These are phyloP conservation scores for Lycocorax pyrrhopterus DNA, from an alignment of 2,113 vertebrate species.

Conservation along the genomic window DNA sequence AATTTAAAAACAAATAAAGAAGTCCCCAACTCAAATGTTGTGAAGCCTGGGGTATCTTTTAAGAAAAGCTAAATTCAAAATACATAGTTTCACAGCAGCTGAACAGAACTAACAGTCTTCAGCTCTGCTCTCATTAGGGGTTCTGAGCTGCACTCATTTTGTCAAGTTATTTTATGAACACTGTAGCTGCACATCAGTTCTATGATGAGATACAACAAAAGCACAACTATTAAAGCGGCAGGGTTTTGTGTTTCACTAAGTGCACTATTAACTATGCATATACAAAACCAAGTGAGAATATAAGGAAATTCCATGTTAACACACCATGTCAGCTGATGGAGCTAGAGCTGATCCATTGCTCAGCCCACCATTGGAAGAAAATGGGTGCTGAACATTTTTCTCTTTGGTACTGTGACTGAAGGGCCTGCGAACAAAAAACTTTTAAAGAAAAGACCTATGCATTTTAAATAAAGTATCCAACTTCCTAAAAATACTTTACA, in stretches of 20 bases:
- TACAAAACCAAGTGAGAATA: background rate
- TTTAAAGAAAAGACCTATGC: background rate
- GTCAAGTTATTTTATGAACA: background rate
- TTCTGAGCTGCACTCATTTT: background rate
- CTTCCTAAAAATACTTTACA: background rate
- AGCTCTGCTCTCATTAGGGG: background rate
- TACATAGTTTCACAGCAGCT: background rate
- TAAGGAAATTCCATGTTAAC: background rate
- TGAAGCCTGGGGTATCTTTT: background rate
- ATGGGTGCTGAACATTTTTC: background rate
- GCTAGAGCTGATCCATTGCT: background rate
- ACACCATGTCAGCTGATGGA: constrained; percentile 35
- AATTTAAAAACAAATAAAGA: background rate
- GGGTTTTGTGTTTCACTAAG: background rate
- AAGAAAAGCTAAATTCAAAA: background rate
- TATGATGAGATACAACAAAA: background rate
- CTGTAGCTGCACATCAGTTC: background rate
- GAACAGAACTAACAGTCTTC: background rate
- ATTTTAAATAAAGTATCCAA: background rate
- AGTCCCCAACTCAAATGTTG: background rate
- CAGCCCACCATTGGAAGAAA: background rate
- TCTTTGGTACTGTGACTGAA: constrained; percentile 17
- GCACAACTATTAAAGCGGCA: background rate
- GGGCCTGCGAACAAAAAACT: background rate
- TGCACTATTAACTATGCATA: background rate